phyloP scores from a whole-genome alignment of 2,888 invertebrate species.

The Hirtodrosophila cameraria region DNA sequence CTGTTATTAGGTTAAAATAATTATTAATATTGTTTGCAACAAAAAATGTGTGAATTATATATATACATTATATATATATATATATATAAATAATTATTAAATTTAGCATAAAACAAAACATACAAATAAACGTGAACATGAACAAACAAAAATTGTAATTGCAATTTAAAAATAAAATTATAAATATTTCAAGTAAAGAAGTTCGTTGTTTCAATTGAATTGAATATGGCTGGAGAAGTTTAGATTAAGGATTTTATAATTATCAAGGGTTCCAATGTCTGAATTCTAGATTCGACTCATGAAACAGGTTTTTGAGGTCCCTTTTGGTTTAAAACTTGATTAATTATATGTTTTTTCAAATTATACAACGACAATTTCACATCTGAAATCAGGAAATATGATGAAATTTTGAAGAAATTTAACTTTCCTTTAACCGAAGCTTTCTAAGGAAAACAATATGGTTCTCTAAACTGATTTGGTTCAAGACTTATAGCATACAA shows the following conservation, averaged over 20 bases:
- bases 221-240: background rate
- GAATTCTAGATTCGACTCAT: no score
- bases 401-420: no score
- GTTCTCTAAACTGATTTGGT: no score
- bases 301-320: no score
- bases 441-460: no score
- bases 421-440: no score
- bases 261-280: no score
- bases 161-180: slow-evolving; percentile 73
- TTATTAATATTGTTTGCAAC: slow-evolving; percentile 79
- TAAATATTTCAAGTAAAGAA: slow-evolving; percentile 64
- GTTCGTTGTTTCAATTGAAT: background rate
- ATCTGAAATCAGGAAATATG: no score
- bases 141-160: slow-evolving; percentile 65
- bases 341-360: background rate
- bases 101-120: slow-evolving; percentile 57
- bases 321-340: background rate
- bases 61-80: slow-evolving; percentile 31
- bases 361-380: no score
- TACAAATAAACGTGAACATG: slow-evolving; percentile 39
- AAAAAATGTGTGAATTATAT: slow-evolving; percentile 75
- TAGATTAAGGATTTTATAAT: no score
- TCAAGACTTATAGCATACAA: no score
- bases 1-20: slow-evolving; percentile 78
- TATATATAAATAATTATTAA: slow-evolving; percentile 45